phyloP scores from a whole-genome alignment of 2,888 invertebrate genomes.

The Limnephilus marmoratus region DNA sequence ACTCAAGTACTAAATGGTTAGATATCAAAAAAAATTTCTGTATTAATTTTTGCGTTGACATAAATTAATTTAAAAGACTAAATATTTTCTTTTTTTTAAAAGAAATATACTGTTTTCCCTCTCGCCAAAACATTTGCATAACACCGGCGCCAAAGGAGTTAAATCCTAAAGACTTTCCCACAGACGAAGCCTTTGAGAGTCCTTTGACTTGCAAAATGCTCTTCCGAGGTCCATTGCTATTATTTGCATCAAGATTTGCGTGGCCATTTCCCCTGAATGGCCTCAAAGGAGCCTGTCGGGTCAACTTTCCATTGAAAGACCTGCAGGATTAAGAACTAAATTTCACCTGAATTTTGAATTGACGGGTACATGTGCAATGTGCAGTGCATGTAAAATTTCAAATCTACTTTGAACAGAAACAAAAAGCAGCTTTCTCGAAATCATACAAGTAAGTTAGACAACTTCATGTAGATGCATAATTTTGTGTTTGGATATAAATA shows the following conservation, averaged over 20 bases:
- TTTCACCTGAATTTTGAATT: not conserved
- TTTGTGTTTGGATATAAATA: not conserved
- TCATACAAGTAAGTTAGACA: not conserved
- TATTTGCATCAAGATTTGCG: conserved; percentile 45
- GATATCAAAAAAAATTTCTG: no score
- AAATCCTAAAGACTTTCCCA: not conserved
- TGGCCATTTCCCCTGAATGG: conserved; percentile 26
- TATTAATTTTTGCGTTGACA: no score
- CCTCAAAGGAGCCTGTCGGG: conserved; percentile 5
- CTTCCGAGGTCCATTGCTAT: conserved; percentile 30
- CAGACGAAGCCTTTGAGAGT: conserved; percentile 30
- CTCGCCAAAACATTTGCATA: not conserved
- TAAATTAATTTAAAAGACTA: no score
- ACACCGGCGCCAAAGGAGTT: conserved; percentile 16
- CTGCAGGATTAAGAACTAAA: not conserved
- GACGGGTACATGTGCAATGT: not conserved
- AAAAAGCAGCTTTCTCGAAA: not conserved
- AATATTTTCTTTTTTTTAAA: not conserved
- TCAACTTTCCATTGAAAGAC: not conserved
- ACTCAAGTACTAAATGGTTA: no score
- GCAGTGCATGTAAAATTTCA: not conserved
- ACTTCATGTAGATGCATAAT: not conserved
- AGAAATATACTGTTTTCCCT: not conserved
- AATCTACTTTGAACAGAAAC: not conserved
- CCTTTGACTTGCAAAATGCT: conserved; percentile 33